phyloP scores from a whole-genome alignment of 1,140 invertebrate genomes.

The Saxidomus purpurata region DNA sequence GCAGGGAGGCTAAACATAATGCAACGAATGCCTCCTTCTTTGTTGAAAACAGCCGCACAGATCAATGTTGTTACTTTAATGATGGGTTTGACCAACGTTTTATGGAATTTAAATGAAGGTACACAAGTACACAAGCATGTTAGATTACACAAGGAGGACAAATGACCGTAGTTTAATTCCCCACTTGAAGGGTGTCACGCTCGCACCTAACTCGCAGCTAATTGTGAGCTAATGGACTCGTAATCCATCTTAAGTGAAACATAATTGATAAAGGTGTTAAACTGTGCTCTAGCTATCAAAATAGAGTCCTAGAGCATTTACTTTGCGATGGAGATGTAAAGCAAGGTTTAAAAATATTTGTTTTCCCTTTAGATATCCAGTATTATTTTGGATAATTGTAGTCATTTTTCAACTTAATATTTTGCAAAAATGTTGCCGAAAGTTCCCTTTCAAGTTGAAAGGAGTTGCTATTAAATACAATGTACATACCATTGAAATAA shows the following conservation, averaged over 20 bases:
- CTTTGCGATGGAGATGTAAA: background rate
- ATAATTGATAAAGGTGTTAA: constrained; percentile 55
- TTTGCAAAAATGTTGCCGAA: no score
- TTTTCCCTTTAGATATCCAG: background rate
- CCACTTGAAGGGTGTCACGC: constrained; percentile 36
- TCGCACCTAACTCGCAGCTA: constrained; percentile 28
- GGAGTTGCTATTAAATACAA: no score
- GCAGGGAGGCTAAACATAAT: no score
- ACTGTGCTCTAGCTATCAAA: constrained; percentile 19
- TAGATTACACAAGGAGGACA: background rate
- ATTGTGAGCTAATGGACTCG: constrained; percentile 54
- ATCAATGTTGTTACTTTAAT: constrained; percentile 40
- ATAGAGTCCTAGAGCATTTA: background rate
- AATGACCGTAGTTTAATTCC: constrained; percentile 19
- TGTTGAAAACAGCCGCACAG: background rate
- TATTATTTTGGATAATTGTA: no score
- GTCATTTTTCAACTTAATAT: no score
- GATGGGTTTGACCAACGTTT: constrained; percentile 18
- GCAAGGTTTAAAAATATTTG: background rate
- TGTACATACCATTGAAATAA: no score
- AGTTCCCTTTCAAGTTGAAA: no score
- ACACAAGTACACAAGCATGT: background rate
- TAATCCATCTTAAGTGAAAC: constrained; percentile 35
- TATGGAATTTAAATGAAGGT: constrained; percentile 24
- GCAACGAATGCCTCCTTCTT: background rate